Evolutionary conservation across 2,888 invertebrate species (phyloP).

Genomic region (Brachyptera putata): DNA sequence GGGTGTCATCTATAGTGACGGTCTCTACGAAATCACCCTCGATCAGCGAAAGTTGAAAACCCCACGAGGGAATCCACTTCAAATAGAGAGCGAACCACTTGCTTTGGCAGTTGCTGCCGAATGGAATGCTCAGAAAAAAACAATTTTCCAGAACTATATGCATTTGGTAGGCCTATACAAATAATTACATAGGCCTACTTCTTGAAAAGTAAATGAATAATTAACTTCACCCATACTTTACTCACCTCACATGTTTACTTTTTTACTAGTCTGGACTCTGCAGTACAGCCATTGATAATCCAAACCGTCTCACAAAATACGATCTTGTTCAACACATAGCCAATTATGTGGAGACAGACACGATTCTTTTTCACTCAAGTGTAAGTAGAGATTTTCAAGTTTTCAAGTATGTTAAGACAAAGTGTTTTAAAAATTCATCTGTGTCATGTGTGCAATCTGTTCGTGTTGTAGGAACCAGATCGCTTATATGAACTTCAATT

Average conservation of each 20-base stretch:
- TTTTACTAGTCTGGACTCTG: constrained; percentile 69
- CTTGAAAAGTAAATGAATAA: too few relatives aligned
- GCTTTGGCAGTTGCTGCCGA: constrained; percentile 92
- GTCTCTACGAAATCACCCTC: constrained; percentile 78
- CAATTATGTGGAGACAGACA: constrained; percentile 78
- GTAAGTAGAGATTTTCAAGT: constrained; percentile 38
- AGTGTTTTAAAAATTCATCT: neutral
- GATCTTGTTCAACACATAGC: constrained; percentile 74
- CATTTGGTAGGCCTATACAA: constrained; percentile 70
- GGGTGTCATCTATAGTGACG: constrained; percentile 63
- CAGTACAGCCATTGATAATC: constrained; percentile 91
- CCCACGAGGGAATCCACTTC: constrained; percentile 62
- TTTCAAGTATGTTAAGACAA: neutral
- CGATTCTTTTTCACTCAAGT: constrained; percentile 68
- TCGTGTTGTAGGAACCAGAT: constrained; percentile 60
- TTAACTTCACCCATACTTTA: neutral
- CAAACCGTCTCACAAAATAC: constrained; percentile 68
- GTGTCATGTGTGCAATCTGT: neutral
- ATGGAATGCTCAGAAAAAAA: constrained; percentile 83
- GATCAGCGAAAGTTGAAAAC: constrained; percentile 89
- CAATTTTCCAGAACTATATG: constrained; percentile 76
- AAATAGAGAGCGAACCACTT: constrained; percentile 75
- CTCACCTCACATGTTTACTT: constrained; percentile 10
- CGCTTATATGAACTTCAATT: constrained; percentile 72
- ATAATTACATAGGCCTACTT: too few relatives aligned